Base-by-base conservation (phyloP, 2,888 invertebrate species). In the Andrena bucephala region DNA sequence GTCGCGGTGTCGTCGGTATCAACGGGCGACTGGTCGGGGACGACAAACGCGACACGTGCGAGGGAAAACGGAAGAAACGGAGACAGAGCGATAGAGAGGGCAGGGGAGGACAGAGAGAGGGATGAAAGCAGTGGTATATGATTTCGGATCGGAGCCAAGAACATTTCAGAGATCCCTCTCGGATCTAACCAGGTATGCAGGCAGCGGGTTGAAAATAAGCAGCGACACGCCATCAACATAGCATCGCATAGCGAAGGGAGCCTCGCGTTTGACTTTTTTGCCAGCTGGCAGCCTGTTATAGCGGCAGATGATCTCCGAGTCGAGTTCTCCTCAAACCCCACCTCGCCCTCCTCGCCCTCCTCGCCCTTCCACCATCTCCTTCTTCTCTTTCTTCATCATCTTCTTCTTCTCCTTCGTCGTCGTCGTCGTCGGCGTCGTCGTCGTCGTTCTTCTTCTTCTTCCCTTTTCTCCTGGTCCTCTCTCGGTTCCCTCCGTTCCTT, bases 221-320 rank as follows among this genome's bases (percentile, higher is more conserved):
- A 93, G 91, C 92, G 93, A 93, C 93, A 92, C 92, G 89, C 92
- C 93, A 93, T 92, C 93, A 92, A 92, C 93, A 92, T 92, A 92
- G 91, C 91, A 92, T 92, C 91, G 91, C 91, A 92, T 91, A 91
- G 91, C 89, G 88, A 89, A 89, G 89, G 87, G 90, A 89, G 88
- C 84, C 88, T 93, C 90, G 91, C 92, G 85, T 93, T 93, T 92
- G 90, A 93, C 93, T 93, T 93, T 93, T 93, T 94, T 93, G 92
- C 93, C 93, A 93, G 92, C 93, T 93, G 92, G 92, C 92, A 92
- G 93, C 91, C 92, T 93, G 91, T 92, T 93, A 92, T 92, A 93
- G 92, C 91, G 90, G 92, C 92, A 91, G 92, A 93, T 93, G 92
- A 93, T 93, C 92, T 92, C 89, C 92, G 91, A 90, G 91, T 85